Evolutionary conservation across 2,113 vertebrate species (phyloP).

Genomic region (Mastomys coucha): DNA sequence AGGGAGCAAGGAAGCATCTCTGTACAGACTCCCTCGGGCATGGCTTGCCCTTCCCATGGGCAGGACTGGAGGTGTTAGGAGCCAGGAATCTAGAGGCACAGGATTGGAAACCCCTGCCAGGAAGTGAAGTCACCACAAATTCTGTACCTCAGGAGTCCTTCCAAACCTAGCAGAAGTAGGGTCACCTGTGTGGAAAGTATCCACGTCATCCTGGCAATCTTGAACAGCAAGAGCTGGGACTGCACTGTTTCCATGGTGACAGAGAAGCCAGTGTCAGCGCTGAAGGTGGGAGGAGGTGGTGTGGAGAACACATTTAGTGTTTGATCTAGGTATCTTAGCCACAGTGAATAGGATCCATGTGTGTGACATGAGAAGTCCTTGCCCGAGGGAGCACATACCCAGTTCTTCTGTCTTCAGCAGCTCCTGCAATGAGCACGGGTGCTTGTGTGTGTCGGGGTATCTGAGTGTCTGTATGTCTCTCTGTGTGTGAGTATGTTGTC

Average conservation of each 20-base stretch:
- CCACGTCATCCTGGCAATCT: slow-evolving; percentile 2
- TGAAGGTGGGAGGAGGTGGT: neutral
- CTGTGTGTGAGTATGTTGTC: neutral
- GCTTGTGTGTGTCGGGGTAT: neutral
- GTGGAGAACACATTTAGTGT: neutral
- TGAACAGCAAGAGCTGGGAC: neutral
- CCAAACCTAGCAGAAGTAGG: neutral
- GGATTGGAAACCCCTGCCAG: neutral
- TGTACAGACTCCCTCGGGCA: neutral
- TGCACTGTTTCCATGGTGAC: slow-evolving; percentile 51
- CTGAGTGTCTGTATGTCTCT: neutral
- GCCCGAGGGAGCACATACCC: neutral
- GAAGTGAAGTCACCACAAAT: neutral
- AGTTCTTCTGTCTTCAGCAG: neutral
- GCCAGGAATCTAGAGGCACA: neutral
- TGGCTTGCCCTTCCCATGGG: neutral
- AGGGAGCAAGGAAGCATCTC: neutral
- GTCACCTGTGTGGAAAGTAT: slow-evolving; percentile 26
- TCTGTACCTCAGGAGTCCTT: neutral
- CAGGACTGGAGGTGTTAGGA: neutral
- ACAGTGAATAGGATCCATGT: neutral
- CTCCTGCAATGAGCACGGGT: neutral
- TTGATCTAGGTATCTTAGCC: neutral
- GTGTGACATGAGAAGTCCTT: neutral
- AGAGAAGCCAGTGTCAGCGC: slow-evolving; percentile 7